phyloP scores from a whole-genome alignment of 37 sponge, comb jelly and placozoan species.

The Cliona cf. orientalis region DNA sequence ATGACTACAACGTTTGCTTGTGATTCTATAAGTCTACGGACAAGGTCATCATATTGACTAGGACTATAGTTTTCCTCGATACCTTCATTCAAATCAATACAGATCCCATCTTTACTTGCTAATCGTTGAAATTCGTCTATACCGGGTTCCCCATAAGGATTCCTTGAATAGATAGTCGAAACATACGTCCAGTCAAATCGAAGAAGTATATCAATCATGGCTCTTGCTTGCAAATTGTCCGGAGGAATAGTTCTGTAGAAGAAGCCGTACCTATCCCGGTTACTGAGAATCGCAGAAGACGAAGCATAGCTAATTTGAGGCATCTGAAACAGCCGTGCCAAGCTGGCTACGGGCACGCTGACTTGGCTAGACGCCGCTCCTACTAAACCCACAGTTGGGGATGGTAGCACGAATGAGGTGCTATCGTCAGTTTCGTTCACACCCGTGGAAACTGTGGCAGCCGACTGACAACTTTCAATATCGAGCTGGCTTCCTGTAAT shows the following conservation, averaged over 20 bases:
- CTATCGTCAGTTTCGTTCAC: neutral
- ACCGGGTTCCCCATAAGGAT: conserved; percentile 72
- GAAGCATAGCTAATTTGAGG: conserved; percentile 91
- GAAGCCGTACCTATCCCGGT: conserved; percentile 72
- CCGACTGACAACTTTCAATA: conserved; percentile 19
- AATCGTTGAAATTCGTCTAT: conserved; percentile 34
- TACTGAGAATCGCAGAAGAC: conserved; percentile 77
- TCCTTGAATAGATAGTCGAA: conserved; percentile 41
- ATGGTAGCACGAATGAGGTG: neutral
- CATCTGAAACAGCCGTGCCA: conserved; percentile 69
- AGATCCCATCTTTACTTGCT: conserved; percentile 46
- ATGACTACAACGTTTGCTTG: conserved; percentile 63
- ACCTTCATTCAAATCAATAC: conserved; percentile 49
- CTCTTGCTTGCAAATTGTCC: conserved; percentile 82
- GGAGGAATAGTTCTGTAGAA: conserved; percentile 90
- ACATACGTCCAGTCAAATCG: conserved; percentile 79
- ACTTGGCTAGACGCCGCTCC: conserved; percentile 84
- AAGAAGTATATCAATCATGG: conserved; percentile 77
- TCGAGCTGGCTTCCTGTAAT: conserved; percentile 52
- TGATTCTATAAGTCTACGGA: conserved; percentile 14
- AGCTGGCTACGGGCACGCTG: conserved; percentile 69
- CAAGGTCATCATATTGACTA: conserved; percentile 10
- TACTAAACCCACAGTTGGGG: conserved; percentile 60
- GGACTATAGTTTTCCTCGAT: conserved; percentile 22
- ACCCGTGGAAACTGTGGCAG: neutral